Conservation (phyloP, 2,113 vertebrate species). For the Cairina moschata region DNA sequence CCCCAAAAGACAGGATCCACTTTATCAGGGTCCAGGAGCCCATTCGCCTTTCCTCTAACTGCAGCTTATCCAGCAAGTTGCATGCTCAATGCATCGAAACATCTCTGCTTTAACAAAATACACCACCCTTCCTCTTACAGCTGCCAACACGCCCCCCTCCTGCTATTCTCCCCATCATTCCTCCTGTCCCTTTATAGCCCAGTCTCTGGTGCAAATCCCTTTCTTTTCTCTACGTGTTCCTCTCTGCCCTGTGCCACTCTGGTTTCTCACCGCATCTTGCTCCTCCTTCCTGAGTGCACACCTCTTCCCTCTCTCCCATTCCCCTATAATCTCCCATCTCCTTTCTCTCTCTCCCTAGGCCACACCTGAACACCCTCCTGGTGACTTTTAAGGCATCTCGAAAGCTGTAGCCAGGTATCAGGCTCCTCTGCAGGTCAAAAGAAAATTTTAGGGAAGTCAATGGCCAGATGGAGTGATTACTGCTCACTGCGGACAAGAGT, state of each 20-base stretch:
- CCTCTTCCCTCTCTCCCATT: not conserved
- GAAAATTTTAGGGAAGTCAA: not conserved
- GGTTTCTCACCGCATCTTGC: fast-evolving
- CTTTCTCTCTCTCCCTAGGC: not conserved
- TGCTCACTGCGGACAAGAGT: not conserved
- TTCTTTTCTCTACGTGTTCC: not conserved
- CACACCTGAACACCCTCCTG: slow-evolving; percentile 3
- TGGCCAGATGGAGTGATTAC: not conserved
- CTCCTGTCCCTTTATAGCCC: not conserved
- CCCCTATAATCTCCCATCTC: slow-evolving; percentile 2
- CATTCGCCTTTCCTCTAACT: not conserved
- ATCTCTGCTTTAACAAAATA: not conserved
- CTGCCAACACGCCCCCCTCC: not conserved
- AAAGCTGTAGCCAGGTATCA: not conserved
- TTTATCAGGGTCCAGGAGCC: not conserved
- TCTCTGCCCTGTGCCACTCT: not conserved
- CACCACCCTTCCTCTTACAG: not conserved
- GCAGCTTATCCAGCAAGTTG: not conserved
- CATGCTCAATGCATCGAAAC: not conserved
- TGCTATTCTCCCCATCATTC: not conserved
- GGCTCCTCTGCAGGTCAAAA: slow-evolving; percentile 33
- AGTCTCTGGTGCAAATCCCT: not conserved
- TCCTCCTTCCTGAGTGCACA: not conserved
- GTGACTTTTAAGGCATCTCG: not conserved
- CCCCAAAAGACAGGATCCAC: not conserved